phyloP scores from a whole-genome alignment of 1,140 invertebrate species.

The Drosophila kurseongensis region DNA sequence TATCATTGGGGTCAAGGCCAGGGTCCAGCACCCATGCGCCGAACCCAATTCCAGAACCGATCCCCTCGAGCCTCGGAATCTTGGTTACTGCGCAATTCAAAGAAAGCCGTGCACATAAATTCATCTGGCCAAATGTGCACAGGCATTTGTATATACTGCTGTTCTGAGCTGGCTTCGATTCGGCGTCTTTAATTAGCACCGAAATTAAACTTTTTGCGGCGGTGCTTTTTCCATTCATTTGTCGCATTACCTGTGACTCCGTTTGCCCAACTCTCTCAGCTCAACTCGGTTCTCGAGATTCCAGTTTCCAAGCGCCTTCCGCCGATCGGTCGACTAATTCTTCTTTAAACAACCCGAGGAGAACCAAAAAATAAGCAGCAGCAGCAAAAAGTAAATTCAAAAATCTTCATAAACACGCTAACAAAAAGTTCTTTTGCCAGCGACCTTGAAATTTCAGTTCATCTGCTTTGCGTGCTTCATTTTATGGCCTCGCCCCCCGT shows the following conservation, averaged over 20 bases:
- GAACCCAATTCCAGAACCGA: slow-evolving; percentile 28
- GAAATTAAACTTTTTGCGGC: slow-evolving; percentile 58
- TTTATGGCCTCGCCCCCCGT: slow-evolving; percentile 28
- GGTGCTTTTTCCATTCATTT: slow-evolving; percentile 46
- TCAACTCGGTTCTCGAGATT: slow-evolving; percentile 27
- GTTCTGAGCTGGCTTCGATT: slow-evolving; percentile 29
- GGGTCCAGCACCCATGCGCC: slow-evolving; percentile 22
- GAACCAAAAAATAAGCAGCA: slow-evolving; percentile 28
- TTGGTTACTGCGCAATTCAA: slow-evolving; percentile 66
- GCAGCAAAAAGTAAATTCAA: slow-evolving; percentile 16
- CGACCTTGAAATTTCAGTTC: slow-evolving; percentile 68
- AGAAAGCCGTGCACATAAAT: slow-evolving; percentile 73
- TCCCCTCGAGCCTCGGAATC: slow-evolving; percentile 4
- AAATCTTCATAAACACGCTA: slow-evolving; percentile 69
- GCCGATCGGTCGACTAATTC: slow-evolving; percentile 70
- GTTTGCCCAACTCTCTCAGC: slow-evolving; percentile 1
- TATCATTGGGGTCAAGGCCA: slow-evolving; percentile 73
- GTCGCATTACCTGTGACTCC: slow-evolving; percentile 52
- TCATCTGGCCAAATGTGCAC: slow-evolving; percentile 32
- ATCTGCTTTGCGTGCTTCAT: slow-evolving; percentile 34
- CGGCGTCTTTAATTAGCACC: slow-evolving; percentile 72
- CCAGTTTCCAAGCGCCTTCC: slow-evolving; percentile 50
- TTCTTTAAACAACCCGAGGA: slow-evolving; percentile 69
- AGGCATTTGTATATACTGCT: slow-evolving; percentile 15
- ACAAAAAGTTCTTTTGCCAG: slow-evolving; percentile 64